Percentiles rank a stretch among this genome's conserved stretches.
phyloP scores from a whole-genome alignment of 53 echinoderm and acorn worm species.

The Hippasteria phrygiana region DNA sequence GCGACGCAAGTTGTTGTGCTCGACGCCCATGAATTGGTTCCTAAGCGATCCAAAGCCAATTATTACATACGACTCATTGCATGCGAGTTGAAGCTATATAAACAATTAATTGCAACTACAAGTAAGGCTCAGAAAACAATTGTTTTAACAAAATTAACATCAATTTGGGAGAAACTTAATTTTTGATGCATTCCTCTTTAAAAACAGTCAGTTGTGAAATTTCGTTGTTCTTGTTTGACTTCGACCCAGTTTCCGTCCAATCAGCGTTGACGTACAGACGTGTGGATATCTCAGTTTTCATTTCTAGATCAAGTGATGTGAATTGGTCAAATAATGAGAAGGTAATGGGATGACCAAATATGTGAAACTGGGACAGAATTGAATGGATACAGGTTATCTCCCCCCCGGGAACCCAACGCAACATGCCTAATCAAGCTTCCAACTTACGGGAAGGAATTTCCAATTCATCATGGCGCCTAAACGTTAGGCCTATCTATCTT shows the following conservation, averaged over 20 bases:
- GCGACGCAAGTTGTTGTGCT: too few relatives aligned
- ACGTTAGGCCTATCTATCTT: slow-evolving; percentile 11
- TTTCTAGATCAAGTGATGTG: background rate
- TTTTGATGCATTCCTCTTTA: too few relatives aligned
- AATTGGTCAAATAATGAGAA: background rate
- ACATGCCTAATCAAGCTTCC: background rate
- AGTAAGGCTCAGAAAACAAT: too few relatives aligned
- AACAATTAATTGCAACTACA: too few relatives aligned
- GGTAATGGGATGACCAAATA: background rate
- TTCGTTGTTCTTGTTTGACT: too few relatives aligned
- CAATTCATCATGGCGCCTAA: background rate
- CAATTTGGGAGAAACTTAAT: too few relatives aligned
- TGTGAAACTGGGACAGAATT: background rate
- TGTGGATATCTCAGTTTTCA: background rate
- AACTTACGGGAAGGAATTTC: background rate
- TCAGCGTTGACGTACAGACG: background rate
- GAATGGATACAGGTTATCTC: background rate
- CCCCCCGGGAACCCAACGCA: background rate
- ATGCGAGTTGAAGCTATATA: too few relatives aligned
- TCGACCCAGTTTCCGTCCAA: background rate
- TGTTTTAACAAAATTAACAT: too few relatives aligned
- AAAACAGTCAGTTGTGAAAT: too few relatives aligned
- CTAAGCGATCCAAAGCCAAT: too few relatives aligned
- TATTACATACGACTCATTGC: too few relatives aligned
- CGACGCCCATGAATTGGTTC: too few relatives aligned